Conservation (phyloP, 2,113 vertebrate species). For the Lontra canadensis region DNA sequence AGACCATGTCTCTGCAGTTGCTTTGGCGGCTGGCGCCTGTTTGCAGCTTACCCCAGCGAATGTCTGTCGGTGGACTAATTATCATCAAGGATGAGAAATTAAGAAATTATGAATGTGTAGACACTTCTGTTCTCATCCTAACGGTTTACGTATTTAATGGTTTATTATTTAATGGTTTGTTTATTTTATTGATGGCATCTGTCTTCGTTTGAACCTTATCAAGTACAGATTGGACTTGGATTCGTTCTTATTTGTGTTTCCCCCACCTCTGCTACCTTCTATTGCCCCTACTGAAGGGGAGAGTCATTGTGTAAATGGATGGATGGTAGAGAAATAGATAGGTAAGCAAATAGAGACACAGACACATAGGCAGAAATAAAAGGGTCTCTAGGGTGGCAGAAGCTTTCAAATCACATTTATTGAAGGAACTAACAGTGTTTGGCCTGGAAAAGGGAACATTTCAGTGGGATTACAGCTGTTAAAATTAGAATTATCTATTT, state of each 20-base stretch:
- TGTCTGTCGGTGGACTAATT: conserved; percentile 73
- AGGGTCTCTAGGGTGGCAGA: not conserved
- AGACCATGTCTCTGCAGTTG: not conserved
- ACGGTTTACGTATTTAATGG: conserved; percentile 58
- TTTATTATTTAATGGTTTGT: conserved; percentile 72
- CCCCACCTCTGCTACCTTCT: not conserved
- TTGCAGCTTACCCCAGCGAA: conserved; percentile 47
- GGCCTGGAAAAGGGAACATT: conserved; percentile 23
- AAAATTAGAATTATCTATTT: not conserved
- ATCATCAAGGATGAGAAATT: conserved; percentile 71
- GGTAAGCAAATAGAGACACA: not conserved
- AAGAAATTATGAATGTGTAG: conserved; percentile 72
- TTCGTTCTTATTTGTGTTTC: conserved; percentile 1
- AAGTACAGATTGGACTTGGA: conserved; percentile 13
- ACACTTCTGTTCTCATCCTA: conserved; percentile 68
- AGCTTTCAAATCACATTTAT: not conserved
- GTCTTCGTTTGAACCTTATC: conserved; percentile 52
- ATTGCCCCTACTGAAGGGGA: not conserved
- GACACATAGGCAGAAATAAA: not conserved
- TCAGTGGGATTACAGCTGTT: not conserved
- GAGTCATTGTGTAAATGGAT: not conserved
- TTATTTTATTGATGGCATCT: conserved; percentile 72
- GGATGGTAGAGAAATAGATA: not conserved
- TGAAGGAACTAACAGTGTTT: not conserved
- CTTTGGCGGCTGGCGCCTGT: conserved; percentile 57